Percentiles rank a stretch among this genome's conserved stretches.
Evolutionary conservation across 2,797 vertebrate genomes (phyloP).

Genomic region (Lagocephalus sceleratus): DNA sequence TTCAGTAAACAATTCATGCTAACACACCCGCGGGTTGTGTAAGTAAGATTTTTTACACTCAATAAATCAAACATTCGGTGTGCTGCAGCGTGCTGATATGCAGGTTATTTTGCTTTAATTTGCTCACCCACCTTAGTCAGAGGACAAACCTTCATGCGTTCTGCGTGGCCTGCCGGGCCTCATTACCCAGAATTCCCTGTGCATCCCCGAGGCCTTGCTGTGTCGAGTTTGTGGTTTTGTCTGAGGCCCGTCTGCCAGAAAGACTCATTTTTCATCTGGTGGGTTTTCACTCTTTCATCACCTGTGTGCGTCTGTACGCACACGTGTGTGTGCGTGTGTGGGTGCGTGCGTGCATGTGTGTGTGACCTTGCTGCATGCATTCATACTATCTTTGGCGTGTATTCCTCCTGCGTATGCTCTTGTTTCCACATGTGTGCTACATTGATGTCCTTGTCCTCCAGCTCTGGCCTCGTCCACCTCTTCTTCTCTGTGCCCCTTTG

Average conservation of each 20-base stretch:
- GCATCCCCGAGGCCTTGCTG: conserved; percentile 58
- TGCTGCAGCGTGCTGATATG: no score
- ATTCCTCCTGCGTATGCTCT: conserved; percentile 29
- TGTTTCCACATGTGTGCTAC: conserved; percentile 17
- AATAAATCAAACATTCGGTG: no score
- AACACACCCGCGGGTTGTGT: no score
- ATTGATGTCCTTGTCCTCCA: conserved; percentile 39
- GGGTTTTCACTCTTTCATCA: conserved; percentile 16
- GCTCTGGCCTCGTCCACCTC: conserved; percentile 25
- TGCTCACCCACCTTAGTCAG: conserved; percentile 45
- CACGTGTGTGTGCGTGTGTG: no score
- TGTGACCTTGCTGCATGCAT: conserved; percentile 36
- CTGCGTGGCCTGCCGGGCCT: conserved; percentile 55
- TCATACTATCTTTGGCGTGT: conserved; percentile 52
- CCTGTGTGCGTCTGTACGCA: conserved; percentile 4
- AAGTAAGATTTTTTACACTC: no score
- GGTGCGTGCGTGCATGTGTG: no score
- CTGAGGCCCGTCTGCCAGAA: conserved; percentile 59
- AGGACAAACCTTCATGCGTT: conserved; percentile 45
- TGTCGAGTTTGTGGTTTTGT: conserved; percentile 49
- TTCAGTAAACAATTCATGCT: no score
- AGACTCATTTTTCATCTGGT: conserved; percentile 69
- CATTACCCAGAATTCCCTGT: conserved; percentile 69
- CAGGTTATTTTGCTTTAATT: neutral
- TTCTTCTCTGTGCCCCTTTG: conserved; percentile 17